Percentiles rank a stretch among this genome's conserved stretches.
These are phyloP conservation scores for Ptilodon capucinus DNA, from an alignment of 2,888 invertebrate species.

Conservation along the genomic window DNA sequence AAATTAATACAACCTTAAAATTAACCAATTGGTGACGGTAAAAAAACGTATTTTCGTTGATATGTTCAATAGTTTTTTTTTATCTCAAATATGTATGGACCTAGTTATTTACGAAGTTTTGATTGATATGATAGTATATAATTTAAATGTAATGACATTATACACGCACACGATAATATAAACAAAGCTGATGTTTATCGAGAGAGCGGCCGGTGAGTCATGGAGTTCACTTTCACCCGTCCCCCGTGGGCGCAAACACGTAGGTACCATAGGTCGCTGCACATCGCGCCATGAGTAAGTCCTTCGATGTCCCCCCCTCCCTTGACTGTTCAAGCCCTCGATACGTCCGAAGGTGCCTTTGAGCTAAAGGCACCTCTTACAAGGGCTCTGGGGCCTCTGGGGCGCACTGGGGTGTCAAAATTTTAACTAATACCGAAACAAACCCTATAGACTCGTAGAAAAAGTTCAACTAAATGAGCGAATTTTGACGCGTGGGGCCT, in stretches of 20 bases:
- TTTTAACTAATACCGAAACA: too few species aligned
- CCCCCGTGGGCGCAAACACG: constrained; percentile 39
- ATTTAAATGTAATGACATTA: constrained; percentile 12
- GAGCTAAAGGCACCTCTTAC: neutral
- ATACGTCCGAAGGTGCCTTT: neutral
- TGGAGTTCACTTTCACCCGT: constrained; percentile 70
- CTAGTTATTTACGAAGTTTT: too few species aligned
- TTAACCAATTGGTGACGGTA: too few species aligned
- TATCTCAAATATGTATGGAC: too few species aligned
- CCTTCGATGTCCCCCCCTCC: neutral
- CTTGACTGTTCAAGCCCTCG: neutral
- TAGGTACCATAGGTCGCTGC: neutral
- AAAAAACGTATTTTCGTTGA: neutral
- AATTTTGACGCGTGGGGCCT: too few species aligned
- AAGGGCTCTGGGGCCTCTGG: too few species aligned
- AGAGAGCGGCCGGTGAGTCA: constrained; percentile 65
- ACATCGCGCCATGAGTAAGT: neutral
- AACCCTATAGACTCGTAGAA: too few species aligned
- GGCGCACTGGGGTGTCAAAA: too few species aligned
- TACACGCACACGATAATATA: constrained; percentile 31
- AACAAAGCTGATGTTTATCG: constrained; percentile 50
- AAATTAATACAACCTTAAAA: too few species aligned
- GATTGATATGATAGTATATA: constrained; percentile 7
- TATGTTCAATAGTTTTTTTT: neutral
- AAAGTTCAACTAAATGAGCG: too few species aligned